These are phyloP conservation scores for Seladonia tumulorum DNA, from an alignment of 2,888 invertebrate genomes.

Conservation along the genomic window DNA sequence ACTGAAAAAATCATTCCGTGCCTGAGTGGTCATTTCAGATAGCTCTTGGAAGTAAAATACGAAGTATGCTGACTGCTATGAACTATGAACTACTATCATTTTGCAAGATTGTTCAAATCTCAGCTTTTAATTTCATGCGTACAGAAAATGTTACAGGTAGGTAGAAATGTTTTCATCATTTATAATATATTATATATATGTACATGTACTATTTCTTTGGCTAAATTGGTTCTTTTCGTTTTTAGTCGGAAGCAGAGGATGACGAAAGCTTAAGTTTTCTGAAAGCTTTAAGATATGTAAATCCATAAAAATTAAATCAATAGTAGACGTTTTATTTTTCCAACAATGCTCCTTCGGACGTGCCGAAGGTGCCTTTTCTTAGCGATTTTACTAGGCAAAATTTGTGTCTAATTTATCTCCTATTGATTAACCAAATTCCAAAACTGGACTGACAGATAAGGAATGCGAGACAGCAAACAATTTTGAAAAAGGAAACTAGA, in stretches of 20 bases:
- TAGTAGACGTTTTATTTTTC: no score
- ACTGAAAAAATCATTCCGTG: slow-evolving; percentile 85
- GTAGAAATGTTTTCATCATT: slow-evolving; percentile 21
- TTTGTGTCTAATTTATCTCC: not conserved
- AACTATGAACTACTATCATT: slow-evolving; percentile 92
- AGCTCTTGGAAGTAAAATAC: slow-evolving; percentile 85
- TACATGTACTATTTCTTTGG: not conserved
- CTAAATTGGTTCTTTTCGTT: slow-evolving; percentile 5
- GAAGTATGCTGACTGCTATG: slow-evolving; percentile 86
- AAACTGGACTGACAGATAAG: not conserved
- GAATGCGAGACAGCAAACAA: not conserved
- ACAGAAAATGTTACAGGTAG: slow-evolving; percentile 76
- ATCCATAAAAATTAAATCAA: slow-evolving; percentile 76
- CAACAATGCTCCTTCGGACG: no score
- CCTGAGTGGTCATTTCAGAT: slow-evolving; percentile 86
- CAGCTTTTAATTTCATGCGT: slow-evolving; percentile 88
- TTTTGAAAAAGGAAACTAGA: slow-evolving; percentile 10
- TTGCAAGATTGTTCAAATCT: slow-evolving; percentile 91
- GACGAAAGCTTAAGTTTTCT: slow-evolving; percentile 83
- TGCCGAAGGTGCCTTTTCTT: not conserved
- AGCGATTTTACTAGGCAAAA: not conserved
- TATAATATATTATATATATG: not conserved
- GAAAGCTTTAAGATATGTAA: slow-evolving; percentile 81
- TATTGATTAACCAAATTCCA: not conserved
- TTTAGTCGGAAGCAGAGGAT: slow-evolving; percentile 79